A percentile compares a stretch with the other conserved stretches of the same genome.
Evolutionary conservation across 30 jellyfish, hydroid and myxozoan species (phyloP).

Genomic region (Pseudorhiza aurosa): DNA sequence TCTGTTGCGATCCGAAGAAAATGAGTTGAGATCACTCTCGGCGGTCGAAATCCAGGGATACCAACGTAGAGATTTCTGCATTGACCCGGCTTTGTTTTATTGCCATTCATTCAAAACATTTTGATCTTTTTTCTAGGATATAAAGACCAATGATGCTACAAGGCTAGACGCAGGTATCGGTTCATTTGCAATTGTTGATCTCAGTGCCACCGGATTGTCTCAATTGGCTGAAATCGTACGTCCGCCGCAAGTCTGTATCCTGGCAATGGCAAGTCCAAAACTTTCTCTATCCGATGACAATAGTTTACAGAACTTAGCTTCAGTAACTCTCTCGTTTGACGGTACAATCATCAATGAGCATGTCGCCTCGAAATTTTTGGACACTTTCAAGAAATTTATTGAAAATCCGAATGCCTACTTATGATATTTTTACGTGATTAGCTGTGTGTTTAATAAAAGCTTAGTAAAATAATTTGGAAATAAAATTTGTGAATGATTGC

Average conservation of each 20-base stretch:
- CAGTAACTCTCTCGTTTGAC: slow-evolving; percentile 5
- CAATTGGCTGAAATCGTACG: slow-evolving; percentile 21
- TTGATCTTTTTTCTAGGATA: not conserved
- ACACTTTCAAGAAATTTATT: not conserved
- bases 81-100: too few relatives aligned
- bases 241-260: not conserved
- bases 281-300: slow-evolving; percentile 8
- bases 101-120: too few relatives aligned
- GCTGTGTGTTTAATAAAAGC: too few relatives aligned
- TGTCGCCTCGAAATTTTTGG: not conserved
- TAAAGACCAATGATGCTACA: not conserved
- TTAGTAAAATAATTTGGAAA: too few relatives aligned
- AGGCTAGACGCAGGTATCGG: not conserved
- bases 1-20: too few relatives aligned
- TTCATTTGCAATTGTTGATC: slow-evolving; percentile 6
- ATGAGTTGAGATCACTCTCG: too few relatives aligned
- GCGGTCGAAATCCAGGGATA: too few relatives aligned
- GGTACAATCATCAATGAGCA: slow-evolving; percentile 6
- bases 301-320: not conserved
- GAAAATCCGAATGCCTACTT: slow-evolving; percentile 34
- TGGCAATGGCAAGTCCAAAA: slow-evolving; percentile 7
- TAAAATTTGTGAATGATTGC: too few relatives aligned
- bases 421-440: too few relatives aligned
- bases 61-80: too few relatives aligned
- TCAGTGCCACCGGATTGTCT: slow-evolving; percentile 15